Evolutionary conservation across 1,140 invertebrate species (phyloP), one percentile per base, ranked within the genome.

Genomic region (Drosophila equinoxialis): DNA sequence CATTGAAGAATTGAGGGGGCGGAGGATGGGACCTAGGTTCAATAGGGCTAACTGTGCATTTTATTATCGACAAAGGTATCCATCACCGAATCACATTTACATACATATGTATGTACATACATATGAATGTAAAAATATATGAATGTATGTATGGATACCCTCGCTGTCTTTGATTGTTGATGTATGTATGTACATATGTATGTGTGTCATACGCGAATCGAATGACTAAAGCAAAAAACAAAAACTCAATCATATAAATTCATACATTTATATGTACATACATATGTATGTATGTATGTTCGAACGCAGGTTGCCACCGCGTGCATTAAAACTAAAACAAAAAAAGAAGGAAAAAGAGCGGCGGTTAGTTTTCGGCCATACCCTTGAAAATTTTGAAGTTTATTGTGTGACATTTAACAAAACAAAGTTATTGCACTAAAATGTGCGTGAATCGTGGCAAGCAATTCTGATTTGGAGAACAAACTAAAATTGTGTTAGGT

Each of bases 171-270:
- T 8, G 6, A 17, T n/a, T 26, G 23, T 26, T 2, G 23, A 59
- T 30, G 30, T 14, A 17, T 20, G 17, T 17, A 51, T 41, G 39
- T 41, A 51, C 3, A 45, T 68, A 68, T 70, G 81, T 68, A 68
- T 70, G 81, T 81, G 74, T 84, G 81, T 85, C 81, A 74, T 71
- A 81, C 74, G 66, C 71, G 66, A 70, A 74, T 68, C 68, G 54
- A 60, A 37, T 17, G 55, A 14, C n/a, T 58, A 35, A 14, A 7
- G n/a, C 20, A n/a, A 58, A 30, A 58, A 76, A n/a, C n/a, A 72
- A 84, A 86, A 85, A 74, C 2, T 81, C 78, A 86, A 74, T 76
- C 74, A 76, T 58, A 74, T 39, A 6, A 60, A 61, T 39, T 62
- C 70, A 60, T 33, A 57, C 30, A 30, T 30, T 30, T 30, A 30